These are phyloP conservation scores for Hemibagrus wyckioides DNA, from an alignment of 2,113 vertebrate species.

Conservation along the genomic window DNA sequence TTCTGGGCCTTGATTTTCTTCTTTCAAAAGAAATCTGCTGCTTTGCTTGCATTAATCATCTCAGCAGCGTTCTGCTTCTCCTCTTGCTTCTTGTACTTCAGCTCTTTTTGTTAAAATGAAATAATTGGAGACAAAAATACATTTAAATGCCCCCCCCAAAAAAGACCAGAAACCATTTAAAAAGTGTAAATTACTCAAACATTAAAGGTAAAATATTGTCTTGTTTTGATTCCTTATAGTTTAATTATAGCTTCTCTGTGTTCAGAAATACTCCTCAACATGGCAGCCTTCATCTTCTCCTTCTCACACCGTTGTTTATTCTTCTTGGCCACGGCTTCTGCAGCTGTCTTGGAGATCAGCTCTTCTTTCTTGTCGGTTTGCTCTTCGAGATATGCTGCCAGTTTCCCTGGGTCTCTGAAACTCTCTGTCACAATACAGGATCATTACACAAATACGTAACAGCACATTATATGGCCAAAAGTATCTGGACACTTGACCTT, in stretches of 20 bases:
- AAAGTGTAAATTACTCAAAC: conserved; percentile 4
- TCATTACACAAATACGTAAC: not conserved
- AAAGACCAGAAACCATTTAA: not conserved
- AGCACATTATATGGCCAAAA: not conserved
- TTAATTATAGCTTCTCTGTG: conserved; percentile 71
- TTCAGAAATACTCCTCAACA: conserved; percentile 76
- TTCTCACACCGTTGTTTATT: conserved; percentile 70
- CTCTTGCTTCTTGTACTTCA: conserved; percentile 69
- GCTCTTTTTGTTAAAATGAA: conserved; percentile 72
- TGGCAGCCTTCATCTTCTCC: conserved; percentile 73
- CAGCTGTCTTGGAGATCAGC: conserved; percentile 70
- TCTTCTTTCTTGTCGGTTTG: conserved; percentile 72
- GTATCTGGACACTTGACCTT: not conserved
- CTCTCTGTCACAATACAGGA: conserved; percentile 68
- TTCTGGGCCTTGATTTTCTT: conserved; percentile 75
- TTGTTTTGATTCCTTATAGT: not conserved
- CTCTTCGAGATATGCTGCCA: conserved; percentile 68
- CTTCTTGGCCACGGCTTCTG: conserved; percentile 74
- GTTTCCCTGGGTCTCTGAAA: conserved; percentile 63
- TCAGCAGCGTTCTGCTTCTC: conserved; percentile 69
- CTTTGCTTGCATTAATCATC: conserved; percentile 64
- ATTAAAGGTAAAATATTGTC: not conserved
- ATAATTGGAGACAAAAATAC: too few species aligned
- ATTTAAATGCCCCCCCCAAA: not conserved
- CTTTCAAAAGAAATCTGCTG: conserved; percentile 75